A percentile compares a stretch with the other conserved stretches of the same genome.
Evolutionary conservation across 2,888 invertebrate genomes (phyloP).

Genomic region (Sinotaia quadrata): DNA sequence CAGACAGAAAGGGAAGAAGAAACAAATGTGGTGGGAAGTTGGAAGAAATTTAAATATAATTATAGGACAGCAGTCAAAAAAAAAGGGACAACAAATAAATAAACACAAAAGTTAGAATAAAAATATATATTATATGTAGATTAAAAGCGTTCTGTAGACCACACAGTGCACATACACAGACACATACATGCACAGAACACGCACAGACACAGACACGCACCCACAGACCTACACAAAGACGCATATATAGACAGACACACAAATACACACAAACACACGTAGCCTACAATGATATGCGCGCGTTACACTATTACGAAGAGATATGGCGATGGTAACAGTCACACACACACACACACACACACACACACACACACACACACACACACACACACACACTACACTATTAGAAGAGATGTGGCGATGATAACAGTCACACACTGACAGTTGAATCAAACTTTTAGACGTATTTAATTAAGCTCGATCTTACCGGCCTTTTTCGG

Average conservation of each 20-base stretch:
- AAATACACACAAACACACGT: not conserved
- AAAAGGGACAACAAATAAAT: not conserved
- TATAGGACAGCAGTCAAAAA: too few species aligned
- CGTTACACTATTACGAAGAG: not conserved
- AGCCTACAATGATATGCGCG: not conserved
- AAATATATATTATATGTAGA: too few species aligned
- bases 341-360: slow-evolving; percentile 11
- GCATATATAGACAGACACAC: not conserved
- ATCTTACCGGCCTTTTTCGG: slow-evolving; percentile 67
- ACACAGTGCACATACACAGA: too few species aligned
- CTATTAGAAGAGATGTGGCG: not conserved
- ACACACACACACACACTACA: not conserved
- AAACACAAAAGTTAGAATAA: not conserved
- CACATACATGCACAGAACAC: too few species aligned
- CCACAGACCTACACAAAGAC: not conserved
- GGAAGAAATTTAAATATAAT: too few species aligned
- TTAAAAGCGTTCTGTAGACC: too few species aligned
- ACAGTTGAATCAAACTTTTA: not conserved
- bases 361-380: slow-evolving; percentile 12
- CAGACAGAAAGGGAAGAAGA: too few species aligned
- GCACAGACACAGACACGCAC: not conserved
- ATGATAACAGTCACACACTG: not conserved
- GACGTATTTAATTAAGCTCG: not conserved
- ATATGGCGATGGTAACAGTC: not conserved
- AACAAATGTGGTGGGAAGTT: too few species aligned